phyloP scores from a whole-genome alignment of 2,113 vertebrate genomes.

The Pimephales promelas region DNA sequence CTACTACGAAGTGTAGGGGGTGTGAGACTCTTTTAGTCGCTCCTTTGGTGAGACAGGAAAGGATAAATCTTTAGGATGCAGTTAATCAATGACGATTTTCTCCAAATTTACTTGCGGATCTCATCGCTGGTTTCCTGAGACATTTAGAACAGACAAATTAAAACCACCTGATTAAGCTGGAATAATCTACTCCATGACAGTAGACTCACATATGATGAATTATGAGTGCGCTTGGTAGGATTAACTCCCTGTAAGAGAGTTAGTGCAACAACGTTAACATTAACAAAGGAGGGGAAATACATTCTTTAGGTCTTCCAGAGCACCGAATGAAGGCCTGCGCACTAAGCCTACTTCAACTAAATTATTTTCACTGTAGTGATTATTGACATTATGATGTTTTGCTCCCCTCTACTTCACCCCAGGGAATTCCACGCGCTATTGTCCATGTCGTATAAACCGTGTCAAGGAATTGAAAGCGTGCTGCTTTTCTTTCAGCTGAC shows the following conservation, averaged over 20 bases:
- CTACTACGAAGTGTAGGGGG: not conserved
- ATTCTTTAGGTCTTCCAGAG: not conserved
- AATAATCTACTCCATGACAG: conserved; percentile 33
- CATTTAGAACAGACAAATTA: conserved; percentile 34
- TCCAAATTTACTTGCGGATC: conserved; percentile 23
- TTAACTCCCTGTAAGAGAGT: conserved; percentile 16
- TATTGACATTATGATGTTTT: conserved; percentile 39
- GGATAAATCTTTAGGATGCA: conserved; percentile 19
- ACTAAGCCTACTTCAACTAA: conserved; percentile 39
- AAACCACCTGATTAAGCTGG: conserved; percentile 33
- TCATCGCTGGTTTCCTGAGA: not conserved
- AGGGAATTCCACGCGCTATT: not conserved
- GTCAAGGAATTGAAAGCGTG: conserved; percentile 30
- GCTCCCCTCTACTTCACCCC: conserved; percentile 24
- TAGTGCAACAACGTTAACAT: not conserved
- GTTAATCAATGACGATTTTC: conserved; percentile 25
- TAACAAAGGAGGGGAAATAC: not conserved
- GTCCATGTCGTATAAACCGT: not conserved
- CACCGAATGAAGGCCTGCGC: not conserved
- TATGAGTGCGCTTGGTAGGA: conserved; percentile 19
- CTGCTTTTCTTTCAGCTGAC: conserved; percentile 27
- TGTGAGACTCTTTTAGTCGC: conserved; percentile 27
- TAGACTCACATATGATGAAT: conserved; percentile 31
- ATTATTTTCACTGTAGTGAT: conserved; percentile 27
- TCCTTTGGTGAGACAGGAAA: conserved; percentile 37